These are phyloP conservation scores for Sinosuthora webbiana DNA, from an alignment of 2,113 vertebrate genomes.

Conservation along the genomic window DNA sequence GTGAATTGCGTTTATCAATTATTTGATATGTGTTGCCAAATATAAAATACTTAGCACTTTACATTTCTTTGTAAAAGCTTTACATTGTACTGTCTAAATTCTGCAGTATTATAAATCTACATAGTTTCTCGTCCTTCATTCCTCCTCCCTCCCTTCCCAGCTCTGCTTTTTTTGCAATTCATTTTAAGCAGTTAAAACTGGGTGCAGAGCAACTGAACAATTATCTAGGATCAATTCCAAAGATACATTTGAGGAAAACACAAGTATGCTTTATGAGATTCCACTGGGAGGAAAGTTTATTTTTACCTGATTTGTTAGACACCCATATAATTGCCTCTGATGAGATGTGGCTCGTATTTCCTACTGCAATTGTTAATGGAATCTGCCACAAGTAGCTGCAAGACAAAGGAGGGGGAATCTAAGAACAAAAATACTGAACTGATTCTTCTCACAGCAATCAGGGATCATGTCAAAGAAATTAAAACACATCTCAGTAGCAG, in stretches of 20 bases:
- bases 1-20: constrained; percentile 8
- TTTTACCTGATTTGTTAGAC: constrained; percentile 95
- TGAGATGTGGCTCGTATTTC: constrained; percentile 86
- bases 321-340: constrained; percentile 93
- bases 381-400: constrained; percentile 94
- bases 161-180: constrained; percentile 16
- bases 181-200: constrained; percentile 39
- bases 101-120: background rate
- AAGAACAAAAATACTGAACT: constrained; percentile 72
- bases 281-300: constrained; percentile 67
- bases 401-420: constrained; percentile 73
- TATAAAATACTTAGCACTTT: background rate
- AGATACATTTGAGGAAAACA: constrained; percentile 66
- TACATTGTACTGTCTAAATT: background rate
- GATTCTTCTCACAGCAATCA: constrained; percentile 68
- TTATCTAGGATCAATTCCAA: constrained; percentile 60
- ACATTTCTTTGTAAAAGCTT: background rate
- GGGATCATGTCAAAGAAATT: constrained; percentile 67
- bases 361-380: constrained; percentile 90
- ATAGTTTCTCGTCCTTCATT: background rate
- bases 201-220: constrained; percentile 58
- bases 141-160: constrained; percentile 44
- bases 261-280: constrained; percentile 64
- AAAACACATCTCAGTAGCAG: constrained; percentile 64
- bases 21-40: background rate